A percentile compares a stretch with the other conserved stretches of the same genome.
These are phyloP conservation scores for Theretra japonica DNA, from an alignment of 2,888 invertebrate genomes.

Conservation along the genomic window DNA sequence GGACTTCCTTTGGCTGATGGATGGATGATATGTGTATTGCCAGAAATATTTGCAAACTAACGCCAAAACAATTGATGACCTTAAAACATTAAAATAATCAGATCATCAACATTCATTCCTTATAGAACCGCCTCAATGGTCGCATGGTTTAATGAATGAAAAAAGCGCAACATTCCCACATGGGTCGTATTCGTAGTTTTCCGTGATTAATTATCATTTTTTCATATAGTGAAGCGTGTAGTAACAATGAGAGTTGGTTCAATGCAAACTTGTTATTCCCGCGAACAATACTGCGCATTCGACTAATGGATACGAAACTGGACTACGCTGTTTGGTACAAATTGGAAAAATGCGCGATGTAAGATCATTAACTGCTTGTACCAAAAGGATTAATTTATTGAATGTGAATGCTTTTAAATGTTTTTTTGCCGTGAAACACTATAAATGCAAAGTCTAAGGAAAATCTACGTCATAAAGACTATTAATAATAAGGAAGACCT, in stretches of 20 bases:
- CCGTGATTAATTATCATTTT: constrained; percentile 67
- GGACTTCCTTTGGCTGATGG: no score
- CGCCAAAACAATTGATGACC: no score
- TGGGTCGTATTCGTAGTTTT: constrained; percentile 31
- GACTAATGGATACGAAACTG: constrained; percentile 67
- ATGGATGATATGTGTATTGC: no score
- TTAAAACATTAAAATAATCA: not conserved
- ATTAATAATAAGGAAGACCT: no score
- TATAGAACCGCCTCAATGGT: not conserved
- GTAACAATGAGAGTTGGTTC: constrained; percentile 59
- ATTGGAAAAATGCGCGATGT: not conserved
- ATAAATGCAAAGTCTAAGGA: no score
- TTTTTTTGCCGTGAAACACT: no score
- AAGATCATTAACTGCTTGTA: not conserved
- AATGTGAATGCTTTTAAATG: no score
- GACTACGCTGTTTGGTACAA: constrained; percentile 48
- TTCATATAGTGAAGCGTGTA: constrained; percentile 43
- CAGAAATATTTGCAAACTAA: no score
- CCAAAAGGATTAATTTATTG: no score
- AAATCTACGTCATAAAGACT: no score
- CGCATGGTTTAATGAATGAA: not conserved
- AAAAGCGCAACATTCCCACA: not conserved
- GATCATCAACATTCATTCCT: not conserved
- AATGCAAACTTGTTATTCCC: constrained; percentile 71
- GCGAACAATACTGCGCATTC: constrained; percentile 66